phyloP scores from a whole-genome alignment of 35 echinoderm and acorn worm genomes.

The Eucidaris tribuloides region DNA sequence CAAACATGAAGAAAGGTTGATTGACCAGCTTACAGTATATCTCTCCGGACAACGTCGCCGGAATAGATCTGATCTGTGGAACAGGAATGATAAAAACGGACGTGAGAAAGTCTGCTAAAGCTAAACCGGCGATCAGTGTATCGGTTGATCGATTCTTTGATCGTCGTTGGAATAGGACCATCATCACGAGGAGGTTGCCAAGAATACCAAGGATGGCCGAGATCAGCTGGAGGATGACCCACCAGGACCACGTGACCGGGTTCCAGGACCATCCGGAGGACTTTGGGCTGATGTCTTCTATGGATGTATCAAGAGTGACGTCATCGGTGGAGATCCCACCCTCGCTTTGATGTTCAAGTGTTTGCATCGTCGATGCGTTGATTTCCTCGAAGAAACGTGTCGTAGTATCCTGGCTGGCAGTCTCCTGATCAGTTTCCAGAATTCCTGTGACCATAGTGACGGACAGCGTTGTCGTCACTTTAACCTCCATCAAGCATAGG shows the following conservation, averaged over 20 bases:
- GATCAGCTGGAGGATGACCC: constrained; percentile 7
- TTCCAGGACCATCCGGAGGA: neutral
- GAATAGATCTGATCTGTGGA: neutral
- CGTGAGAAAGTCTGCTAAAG: constrained; percentile 31
- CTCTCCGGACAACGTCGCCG: neutral
- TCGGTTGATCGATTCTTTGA: neutral
- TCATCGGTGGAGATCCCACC: no score
- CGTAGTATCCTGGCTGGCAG: no score
- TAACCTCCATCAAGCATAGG: no score
- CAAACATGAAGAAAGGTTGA: neutral
- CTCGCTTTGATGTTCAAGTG: no score
- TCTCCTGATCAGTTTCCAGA: no score
- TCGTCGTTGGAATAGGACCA: constrained; percentile 3
- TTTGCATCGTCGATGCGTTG: no score
- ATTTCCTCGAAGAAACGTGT: no score
- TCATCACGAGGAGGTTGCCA: neutral
- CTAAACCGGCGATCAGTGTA: constrained; percentile 18
- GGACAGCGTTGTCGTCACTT: no score
- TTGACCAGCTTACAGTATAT: constrained; percentile 2
- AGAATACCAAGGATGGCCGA: neutral
- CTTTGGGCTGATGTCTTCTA: no score
- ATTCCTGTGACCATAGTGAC: no score
- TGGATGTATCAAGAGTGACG: no score
- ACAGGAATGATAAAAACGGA: constrained; percentile 14
- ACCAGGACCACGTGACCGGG: neutral